Evolutionary conservation across 2,888 invertebrate species (phyloP).

Genomic region (Phaedon cochleariae): DNA sequence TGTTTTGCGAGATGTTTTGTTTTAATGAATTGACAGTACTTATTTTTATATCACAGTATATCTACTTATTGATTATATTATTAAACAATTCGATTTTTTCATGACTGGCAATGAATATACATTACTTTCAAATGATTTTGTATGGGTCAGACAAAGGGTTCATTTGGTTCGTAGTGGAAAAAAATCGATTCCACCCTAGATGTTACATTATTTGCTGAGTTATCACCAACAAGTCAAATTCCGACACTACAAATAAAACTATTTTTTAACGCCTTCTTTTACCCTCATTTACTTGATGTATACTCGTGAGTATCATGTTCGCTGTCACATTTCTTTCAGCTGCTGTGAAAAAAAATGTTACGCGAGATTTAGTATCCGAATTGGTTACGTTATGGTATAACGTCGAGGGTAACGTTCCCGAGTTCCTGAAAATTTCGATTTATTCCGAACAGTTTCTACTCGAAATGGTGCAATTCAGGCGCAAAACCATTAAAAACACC

Average conservation of each 20-base stretch:
- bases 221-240: no score
- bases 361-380: slow-evolving; percentile 3
- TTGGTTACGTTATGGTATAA: slow-evolving; percentile 5
- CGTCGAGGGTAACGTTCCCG: slow-evolving; percentile 2
- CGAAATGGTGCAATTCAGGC: neutral
- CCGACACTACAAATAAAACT: slow-evolving; percentile 27
- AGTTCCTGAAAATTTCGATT: neutral
- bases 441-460: neutral
- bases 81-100: no score
- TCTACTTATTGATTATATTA: no score
- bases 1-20: no score
- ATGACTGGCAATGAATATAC: no score
- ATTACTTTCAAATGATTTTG: no score
- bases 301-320: slow-evolving; percentile 15
- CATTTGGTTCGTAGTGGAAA: no score
- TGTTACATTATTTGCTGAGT: no score
- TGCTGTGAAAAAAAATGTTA: slow-evolving; percentile 16
- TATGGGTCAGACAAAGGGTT: no score
- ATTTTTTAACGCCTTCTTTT: slow-evolving; percentile 19
- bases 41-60: no score
- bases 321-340: slow-evolving; percentile 14
- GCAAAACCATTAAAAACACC: neutral
- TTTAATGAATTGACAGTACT: no score
- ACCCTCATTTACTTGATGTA: slow-evolving; percentile 29
- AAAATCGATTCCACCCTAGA: no score